Evolutionary conservation across 2,797 vertebrate species (phyloP), one percentile per base, ranked within the genome.

Genomic region (Thamnophis elegans): DNA sequence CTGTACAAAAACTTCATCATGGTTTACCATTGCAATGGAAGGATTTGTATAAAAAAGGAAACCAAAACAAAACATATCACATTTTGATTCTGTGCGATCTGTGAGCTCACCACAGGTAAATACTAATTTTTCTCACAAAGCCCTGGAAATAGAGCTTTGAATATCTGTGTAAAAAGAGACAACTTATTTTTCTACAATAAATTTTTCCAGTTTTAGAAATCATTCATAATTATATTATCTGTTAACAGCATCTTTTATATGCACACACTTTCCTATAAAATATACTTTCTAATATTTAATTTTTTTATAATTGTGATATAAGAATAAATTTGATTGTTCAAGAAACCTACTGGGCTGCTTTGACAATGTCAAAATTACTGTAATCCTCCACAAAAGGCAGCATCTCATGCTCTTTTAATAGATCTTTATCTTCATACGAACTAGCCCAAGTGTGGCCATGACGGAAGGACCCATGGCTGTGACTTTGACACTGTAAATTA

Each of bases 291-390:
- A 60, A 32, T n/a, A 78, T 20, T 47, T 53, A 42, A 47, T 47
- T 56, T 5, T 36, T 90, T 90, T 91, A 53, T 56, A 47, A 25
- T 12, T 2, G 10, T 47, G 42, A 4, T 53, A 36, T 3, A 56
- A 88, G 9, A 65, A 87, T 42, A 25, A 87, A 32, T 16, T 26
- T 54, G 3, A n/a, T 89, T 47, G n/a, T 60, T n/a, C 68, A 85
- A 88, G 3, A 93, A 56, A 97, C 99, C 98, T 96, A 99, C 99
- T 99, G 99, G 0, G 99, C 98, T 36, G 99, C 99, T 96, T 99
- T 99, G 12, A 99, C 97, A 5, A 99, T 99, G 96, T 99, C 99
- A 97, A 98, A 99, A 93, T 97, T 98, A 97, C 97, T 97, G 94
- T 98, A 98, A 94, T 99, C 98, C 32, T 99, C 99, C 93, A 97